phyloP scores from a whole-genome alignment of 2,888 invertebrate genomes.

The Muscina levida region DNA sequence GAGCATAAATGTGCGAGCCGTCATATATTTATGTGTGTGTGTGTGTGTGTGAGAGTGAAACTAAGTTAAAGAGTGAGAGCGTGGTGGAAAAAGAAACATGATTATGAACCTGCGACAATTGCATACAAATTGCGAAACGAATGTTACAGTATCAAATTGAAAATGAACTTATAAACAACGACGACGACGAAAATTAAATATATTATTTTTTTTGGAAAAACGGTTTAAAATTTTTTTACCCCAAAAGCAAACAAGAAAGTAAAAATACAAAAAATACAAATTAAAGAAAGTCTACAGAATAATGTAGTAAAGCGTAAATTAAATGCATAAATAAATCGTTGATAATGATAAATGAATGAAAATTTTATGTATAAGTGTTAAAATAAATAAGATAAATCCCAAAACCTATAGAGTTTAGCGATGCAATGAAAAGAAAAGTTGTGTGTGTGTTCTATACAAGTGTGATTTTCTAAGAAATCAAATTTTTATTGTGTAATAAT shows the following conservation, averaged over 20 bases:
- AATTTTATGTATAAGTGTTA: neutral
- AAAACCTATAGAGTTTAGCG: too few relatives aligned
- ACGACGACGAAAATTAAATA: constrained; percentile 38
- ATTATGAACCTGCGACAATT: constrained; percentile 63
- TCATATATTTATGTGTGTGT: too few relatives aligned
- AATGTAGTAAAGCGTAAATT: neutral
- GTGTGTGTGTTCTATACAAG: too few relatives aligned
- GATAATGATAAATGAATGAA: neutral
- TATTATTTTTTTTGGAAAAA: neutral
- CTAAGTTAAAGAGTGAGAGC: constrained; percentile 22
- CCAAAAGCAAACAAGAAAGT: neutral
- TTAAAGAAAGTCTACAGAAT: neutral
- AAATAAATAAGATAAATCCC: too few relatives aligned
- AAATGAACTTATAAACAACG: constrained; percentile 58
- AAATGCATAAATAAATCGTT: neutral
- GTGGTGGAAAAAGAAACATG: constrained; percentile 29
- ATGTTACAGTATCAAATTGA: constrained; percentile 64
- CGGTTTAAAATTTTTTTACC: neutral
- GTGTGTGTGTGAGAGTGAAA: neutral
- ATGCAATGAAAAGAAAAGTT: too few relatives aligned
- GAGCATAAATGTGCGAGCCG: too few relatives aligned
- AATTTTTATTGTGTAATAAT: constrained; percentile 30
- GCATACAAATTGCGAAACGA: constrained; percentile 64
- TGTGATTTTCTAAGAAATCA: neutral
- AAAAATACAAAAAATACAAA: neutral